phyloP scores from a whole-genome alignment of 2,113 vertebrate species.

The Redunca redunca region DNA sequence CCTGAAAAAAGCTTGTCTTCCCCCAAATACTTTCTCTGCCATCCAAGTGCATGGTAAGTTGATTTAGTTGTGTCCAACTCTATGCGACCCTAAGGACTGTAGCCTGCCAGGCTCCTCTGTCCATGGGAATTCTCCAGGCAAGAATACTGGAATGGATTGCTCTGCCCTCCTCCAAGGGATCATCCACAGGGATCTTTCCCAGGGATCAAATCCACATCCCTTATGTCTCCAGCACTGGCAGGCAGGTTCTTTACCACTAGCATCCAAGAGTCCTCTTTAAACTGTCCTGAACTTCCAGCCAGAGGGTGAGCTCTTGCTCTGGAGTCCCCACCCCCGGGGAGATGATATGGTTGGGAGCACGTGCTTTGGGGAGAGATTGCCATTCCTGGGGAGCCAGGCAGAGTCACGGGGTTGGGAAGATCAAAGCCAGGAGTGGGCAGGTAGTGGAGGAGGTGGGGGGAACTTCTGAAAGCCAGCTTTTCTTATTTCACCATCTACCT shows the following conservation, averaged over 20 bases:
- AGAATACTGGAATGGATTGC: background rate
- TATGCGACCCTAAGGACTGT: background rate
- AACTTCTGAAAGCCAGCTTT: background rate
- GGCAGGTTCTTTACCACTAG: background rate
- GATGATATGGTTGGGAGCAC: accelerated
- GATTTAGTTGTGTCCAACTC: background rate
- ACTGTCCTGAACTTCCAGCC: accelerated
- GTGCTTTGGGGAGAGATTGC: background rate
- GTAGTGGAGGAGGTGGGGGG: background rate
- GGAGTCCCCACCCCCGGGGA: accelerated
- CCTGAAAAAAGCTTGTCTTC: background rate
- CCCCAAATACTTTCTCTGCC: background rate
- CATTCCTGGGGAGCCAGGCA: background rate
- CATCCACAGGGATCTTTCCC: background rate
- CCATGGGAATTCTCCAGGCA: background rate
- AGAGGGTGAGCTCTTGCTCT: background rate
- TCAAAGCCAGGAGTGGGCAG: background rate
- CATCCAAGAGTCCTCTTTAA: background rate
- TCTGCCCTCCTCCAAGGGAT: background rate
- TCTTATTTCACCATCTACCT: background rate
- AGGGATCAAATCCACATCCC: background rate
- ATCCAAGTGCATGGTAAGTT: background rate
- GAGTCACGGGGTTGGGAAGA: background rate
- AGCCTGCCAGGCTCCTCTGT: background rate
- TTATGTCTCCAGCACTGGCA: background rate